Base-by-base conservation (phyloP, 2,113 vertebrate genomes). In the Phyllopteryx taeniolatus region DNA sequence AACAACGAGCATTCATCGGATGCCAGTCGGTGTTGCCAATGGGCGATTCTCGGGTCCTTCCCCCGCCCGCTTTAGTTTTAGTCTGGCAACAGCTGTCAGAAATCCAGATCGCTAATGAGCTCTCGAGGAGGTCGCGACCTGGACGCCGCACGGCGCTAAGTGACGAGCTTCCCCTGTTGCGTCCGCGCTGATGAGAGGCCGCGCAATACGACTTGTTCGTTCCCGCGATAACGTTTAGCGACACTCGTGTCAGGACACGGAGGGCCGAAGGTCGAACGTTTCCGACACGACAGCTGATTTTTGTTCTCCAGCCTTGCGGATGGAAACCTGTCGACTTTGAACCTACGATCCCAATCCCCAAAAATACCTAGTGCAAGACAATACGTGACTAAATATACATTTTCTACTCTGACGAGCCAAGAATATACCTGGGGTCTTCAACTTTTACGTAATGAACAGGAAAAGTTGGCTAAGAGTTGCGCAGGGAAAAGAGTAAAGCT, bases 101-200 rank as follows among this genome's bases (percentile, higher is more conserved):
- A 86, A 87, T 74, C 65, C 81, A 68, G 71, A 80, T 65, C 46
- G 46, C 69, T 87, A 88, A 90, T 79, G 79, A 88, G 79, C 81
- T 80, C 68, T 79, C 54, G 33, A 84, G 80, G 74, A 87, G 75
- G 71, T 70, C 78, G 74, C 85, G 86, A 86, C 85, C 81, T 49
- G 67, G 9, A 49, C 82, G 70, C 68, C 57, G 17, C 46, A n/a
- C 22, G 0, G 53, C 7, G 72, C 64, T 57, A 80, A 83, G 81
- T 84, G 88, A 82, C 49, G 44, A 85, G 81, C 76, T 83, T 80
- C 67, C 78, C 83, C 81, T 71, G 82, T 70, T 83, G 80, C 78
- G 77, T 64, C 3, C 10, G 42, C 22, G 13, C 8, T 2, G 74
- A 77, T 61, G 68, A 66, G 53, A 61, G 46, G 39, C 2, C 35